Percentiles rank a stretch among this genome's conserved stretches.
Conservation (phyloP, 2,888 invertebrate genomes). For the Abrostola tripartita region DNA sequence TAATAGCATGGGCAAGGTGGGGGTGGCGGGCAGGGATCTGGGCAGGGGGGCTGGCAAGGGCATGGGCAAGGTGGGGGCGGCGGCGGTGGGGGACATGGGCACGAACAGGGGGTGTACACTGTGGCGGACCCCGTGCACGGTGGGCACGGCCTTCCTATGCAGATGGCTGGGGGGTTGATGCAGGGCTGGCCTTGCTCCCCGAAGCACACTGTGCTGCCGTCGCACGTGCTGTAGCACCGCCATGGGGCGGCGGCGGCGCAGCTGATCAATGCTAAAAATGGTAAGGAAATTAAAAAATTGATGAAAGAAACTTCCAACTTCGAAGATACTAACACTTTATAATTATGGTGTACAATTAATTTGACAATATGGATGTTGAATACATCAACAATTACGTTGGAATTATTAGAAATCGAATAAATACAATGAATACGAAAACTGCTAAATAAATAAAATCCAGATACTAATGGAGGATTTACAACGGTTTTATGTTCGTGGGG, state of each 20-base stretch:
- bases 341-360: too few relatives aligned
- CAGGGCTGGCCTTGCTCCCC: constrained; percentile 61
- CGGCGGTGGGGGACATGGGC: constrained; percentile 32
- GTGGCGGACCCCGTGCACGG: constrained; percentile 69
- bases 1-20: constrained; percentile 32
- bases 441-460: too few relatives aligned
- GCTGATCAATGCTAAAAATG: constrained; percentile 67
- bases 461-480: too few relatives aligned
- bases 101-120: constrained; percentile 64
- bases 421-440: too few relatives aligned
- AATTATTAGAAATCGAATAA: too few relatives aligned
- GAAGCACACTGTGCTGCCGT: constrained; percentile 71
- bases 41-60: constrained; percentile 18
- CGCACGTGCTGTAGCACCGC: constrained; percentile 66
- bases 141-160: constrained; percentile 53
- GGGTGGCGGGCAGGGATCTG: constrained; percentile 15
- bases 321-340: too few relatives aligned
- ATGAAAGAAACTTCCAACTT: too few relatives aligned
- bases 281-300: not conserved
- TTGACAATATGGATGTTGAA: too few relatives aligned
- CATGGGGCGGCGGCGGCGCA: constrained; percentile 71
- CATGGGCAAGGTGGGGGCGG: constrained; percentile 13
- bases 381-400: too few relatives aligned
- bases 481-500: too few relatives aligned
- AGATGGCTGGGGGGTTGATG: constrained; percentile 65